Conservation (phyloP, 2,797 vertebrate species). For the Echiichthys vipera region DNA sequence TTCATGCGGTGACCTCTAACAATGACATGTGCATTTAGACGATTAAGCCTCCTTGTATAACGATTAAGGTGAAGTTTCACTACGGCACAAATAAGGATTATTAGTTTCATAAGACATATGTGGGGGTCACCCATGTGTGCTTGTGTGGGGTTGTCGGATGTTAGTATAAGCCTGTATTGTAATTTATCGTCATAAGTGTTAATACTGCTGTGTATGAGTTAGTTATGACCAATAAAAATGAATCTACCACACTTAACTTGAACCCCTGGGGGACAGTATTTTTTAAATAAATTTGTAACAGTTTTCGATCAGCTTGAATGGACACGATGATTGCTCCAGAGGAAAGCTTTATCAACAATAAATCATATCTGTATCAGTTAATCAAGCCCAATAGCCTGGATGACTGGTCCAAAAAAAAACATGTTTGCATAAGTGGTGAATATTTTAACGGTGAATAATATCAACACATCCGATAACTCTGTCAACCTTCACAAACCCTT, state of each 20-base stretch:
- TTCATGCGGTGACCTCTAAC: slow-evolving; percentile 48
- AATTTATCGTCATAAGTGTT: background rate
- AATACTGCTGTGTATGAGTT: background rate
- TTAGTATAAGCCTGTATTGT: background rate
- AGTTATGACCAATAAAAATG: background rate
- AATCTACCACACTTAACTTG: background rate
- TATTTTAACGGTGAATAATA: background rate
- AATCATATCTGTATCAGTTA: background rate
- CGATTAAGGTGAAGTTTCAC: slow-evolving; percentile 6
- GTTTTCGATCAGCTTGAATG: background rate
- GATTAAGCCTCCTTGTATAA: slow-evolving; percentile 49
- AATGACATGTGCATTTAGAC: slow-evolving; percentile 36
- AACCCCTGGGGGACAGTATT: background rate
- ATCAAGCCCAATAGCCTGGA: background rate
- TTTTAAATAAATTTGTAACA: background rate
- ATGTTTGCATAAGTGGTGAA: background rate
- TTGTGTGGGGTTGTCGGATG: background rate
- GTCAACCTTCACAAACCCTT: too few relatives aligned
- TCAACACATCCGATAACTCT: background rate
- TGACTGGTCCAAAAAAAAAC: too few relatives aligned
- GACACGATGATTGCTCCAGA: background rate
- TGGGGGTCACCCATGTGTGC: background rate
- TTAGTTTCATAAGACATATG: slow-evolving; percentile 11
- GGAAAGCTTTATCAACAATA: background rate
- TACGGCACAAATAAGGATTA: slow-evolving; percentile 11